These are phyloP conservation scores for Myrmecobius fasciatus DNA, from an alignment of 2,113 vertebrate species.

Conservation along the genomic window DNA sequence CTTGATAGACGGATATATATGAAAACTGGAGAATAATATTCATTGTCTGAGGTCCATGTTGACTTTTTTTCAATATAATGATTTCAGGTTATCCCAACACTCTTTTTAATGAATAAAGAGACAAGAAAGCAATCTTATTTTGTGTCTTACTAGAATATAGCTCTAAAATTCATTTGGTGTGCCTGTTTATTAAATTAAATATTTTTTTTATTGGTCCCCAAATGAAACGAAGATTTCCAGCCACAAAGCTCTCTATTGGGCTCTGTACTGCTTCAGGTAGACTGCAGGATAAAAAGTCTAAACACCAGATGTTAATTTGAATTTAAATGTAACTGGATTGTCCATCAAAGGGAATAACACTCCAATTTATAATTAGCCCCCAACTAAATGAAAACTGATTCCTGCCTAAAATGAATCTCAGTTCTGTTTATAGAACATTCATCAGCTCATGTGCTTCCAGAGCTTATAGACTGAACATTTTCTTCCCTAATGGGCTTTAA, in stretches of 20 bases:
- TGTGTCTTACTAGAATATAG: constrained; percentile 48
- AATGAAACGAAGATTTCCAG: constrained; percentile 66
- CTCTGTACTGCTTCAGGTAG: constrained; percentile 75
- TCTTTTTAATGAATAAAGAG: constrained; percentile 4
- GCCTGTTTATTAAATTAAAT: constrained; percentile 44
- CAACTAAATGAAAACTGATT: constrained; percentile 67
- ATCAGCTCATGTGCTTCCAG: constrained; percentile 20
- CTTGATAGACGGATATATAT: constrained; percentile 29
- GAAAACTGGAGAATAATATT: constrained; percentile 55
- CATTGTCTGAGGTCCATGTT: constrained; percentile 2
- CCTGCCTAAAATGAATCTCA: constrained; percentile 52
- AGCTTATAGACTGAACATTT: constrained; percentile 3
- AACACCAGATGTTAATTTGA: constrained; percentile 79
- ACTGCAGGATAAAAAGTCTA: constrained; percentile 65
- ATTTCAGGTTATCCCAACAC: constrained; percentile 56
- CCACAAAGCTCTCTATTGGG: constrained; percentile 68
- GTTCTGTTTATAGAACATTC: constrained; percentile 53
- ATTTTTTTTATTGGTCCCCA: constrained; percentile 59
- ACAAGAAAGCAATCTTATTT: constrained; percentile 51
- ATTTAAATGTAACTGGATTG: constrained; percentile 75
- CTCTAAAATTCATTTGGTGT: constrained; percentile 44
- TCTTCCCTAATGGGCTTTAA: constrained; percentile 41
- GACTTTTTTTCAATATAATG: constrained; percentile 9
- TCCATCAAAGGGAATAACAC: constrained; percentile 70
- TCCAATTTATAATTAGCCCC: constrained; percentile 74